Conservation (phyloP, 2,113 vertebrate species). For the Bambusicola thoracicus region DNA sequence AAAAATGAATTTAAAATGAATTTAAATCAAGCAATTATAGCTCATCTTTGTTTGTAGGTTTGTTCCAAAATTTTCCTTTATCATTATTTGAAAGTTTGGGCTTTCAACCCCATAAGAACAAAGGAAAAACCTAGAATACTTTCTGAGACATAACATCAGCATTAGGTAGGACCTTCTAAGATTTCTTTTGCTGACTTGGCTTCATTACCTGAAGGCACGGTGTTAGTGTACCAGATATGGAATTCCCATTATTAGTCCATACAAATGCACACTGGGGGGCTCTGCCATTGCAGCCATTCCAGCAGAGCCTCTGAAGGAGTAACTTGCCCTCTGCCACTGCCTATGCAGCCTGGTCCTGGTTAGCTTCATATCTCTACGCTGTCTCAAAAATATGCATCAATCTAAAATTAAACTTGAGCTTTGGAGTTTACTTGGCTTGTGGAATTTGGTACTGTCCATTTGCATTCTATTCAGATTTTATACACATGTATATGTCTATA, state of each 20-base stretch:
- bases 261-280: neutral
- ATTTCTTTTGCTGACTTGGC: neutral
- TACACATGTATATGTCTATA: neutral
- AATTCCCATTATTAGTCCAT: neutral
- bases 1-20: too few relatives aligned
- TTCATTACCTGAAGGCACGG: neutral
- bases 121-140: neutral
- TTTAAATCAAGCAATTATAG: too few relatives aligned
- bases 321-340: neutral
- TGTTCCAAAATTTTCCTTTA: neutral
- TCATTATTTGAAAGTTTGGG: neutral
- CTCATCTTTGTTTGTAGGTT: too few relatives aligned
- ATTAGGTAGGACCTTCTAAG: neutral
- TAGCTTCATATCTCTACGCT: neutral
- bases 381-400: neutral
- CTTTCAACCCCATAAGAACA: neutral
- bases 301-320: neutral
- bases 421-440: neutral
- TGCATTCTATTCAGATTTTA: neutral
- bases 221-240: neutral
- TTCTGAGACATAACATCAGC: neutral
- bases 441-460: neutral
- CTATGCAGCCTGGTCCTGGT: constrained; percentile 15
- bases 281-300: neutral
- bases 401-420: neutral